These are phyloP conservation scores for Clytia hemisphaerica DNA, from an alignment of 30 jellyfish, hydroid and myxozoan genomes.

Conservation along the genomic window DNA sequence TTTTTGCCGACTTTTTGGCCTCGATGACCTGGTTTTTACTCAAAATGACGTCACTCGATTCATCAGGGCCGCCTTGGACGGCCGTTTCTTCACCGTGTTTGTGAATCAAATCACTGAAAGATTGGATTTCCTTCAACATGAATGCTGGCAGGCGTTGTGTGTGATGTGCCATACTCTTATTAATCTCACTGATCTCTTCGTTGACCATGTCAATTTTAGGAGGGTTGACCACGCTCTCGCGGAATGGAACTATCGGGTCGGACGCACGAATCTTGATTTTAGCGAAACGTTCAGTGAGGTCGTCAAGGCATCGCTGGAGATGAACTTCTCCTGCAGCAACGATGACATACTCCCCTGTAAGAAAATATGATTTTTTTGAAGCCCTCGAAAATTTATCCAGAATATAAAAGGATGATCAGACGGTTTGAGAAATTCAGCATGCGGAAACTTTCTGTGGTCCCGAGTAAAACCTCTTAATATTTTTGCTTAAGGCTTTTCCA, in stretches of 20 bases:
- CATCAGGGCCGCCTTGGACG: too few species aligned
- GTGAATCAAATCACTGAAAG: slow-evolving; percentile 68
- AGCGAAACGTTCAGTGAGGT: slow-evolving; percentile 66
- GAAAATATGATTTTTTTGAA: too few species aligned
- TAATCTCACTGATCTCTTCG: slow-evolving; percentile 67
- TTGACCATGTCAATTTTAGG: slow-evolving; percentile 96
- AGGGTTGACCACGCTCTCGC: slow-evolving; percentile 88
- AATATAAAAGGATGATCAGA: too few species aligned
- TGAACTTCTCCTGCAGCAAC: slow-evolving; percentile 99
- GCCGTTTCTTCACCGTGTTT: slow-evolving; percentile 35
- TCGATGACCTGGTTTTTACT: slow-evolving; percentile 1
- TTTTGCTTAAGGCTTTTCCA: too few species aligned
- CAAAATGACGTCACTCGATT: background rate
- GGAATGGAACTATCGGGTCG: slow-evolving; percentile 95
- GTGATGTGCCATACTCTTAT: slow-evolving; percentile 36
- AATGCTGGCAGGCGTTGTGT: slow-evolving; percentile 91
- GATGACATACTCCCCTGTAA: slow-evolving; percentile 88
- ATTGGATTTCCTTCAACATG: slow-evolving; percentile 89
- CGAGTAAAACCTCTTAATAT: too few species aligned
- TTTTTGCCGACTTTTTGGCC: slow-evolving; percentile 20
- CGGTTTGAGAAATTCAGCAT: too few species aligned
- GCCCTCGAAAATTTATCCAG: too few species aligned
- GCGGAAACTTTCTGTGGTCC: too few species aligned
- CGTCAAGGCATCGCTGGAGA: slow-evolving; percentile 85
- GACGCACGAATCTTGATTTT: slow-evolving; percentile 72